These are phyloP conservation scores for Leptinotarsa defecta DNA, from an alignment of 1,140 invertebrate genomes.

Conservation along the genomic window DNA sequence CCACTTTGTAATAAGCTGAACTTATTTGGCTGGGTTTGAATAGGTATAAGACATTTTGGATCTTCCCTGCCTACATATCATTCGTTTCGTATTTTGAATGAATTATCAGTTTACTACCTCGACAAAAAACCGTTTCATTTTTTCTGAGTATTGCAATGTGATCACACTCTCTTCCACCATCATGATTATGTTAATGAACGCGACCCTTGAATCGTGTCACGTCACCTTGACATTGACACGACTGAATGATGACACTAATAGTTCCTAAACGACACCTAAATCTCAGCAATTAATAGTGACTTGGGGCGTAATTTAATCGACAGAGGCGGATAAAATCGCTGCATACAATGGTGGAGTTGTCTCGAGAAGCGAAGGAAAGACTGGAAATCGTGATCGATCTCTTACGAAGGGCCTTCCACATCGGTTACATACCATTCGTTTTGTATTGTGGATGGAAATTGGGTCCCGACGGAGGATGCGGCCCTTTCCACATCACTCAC, in stretches of 20 bases:
- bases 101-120: no score
- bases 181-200: background rate
- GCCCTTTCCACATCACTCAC: constrained; percentile 47
- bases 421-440: constrained; percentile 50
- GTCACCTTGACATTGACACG: background rate
- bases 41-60: no score
- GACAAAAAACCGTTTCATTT: no score
- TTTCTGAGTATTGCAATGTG: no score
- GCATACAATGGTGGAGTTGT: constrained; percentile 32
- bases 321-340: background rate
- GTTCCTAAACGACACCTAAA: no score
- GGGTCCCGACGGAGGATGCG: constrained; percentile 47
- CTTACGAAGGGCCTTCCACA: constrained; percentile 43
- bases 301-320: background rate
- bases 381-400: constrained; percentile 41
- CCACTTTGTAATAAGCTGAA: no score
- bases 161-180: background rate
- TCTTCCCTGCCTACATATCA: no score
- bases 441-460: constrained; percentile 50
- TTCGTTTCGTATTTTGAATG: no score
- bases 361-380: constrained; percentile 40
- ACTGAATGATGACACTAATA: no score
- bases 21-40: no score
- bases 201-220: background rate
- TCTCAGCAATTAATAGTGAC: no score